These are phyloP conservation scores for Dynastes maya DNA, from an alignment of 2,888 invertebrate species.

Conservation along the genomic window DNA sequence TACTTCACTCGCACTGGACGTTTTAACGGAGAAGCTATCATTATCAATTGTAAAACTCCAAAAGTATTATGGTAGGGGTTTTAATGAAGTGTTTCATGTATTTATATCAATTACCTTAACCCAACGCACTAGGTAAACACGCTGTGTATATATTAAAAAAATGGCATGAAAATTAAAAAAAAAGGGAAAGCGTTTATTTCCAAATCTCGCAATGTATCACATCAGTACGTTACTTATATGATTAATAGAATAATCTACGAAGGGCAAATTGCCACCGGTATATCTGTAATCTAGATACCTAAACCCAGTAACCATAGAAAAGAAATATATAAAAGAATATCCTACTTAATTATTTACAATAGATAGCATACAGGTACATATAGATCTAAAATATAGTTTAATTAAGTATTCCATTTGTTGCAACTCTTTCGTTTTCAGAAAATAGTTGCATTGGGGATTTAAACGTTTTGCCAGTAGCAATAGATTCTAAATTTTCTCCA, in stretches of 20 bases:
- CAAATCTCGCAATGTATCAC: constrained; percentile 31
- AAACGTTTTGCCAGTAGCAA: constrained; percentile 53
- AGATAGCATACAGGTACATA: constrained; percentile 19
- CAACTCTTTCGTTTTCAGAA: constrained; percentile 20
- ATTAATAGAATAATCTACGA: constrained; percentile 8
- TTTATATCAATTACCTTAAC: too few relatives aligned
- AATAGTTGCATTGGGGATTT: constrained; percentile 51
- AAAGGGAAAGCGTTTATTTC: constrained; percentile 27
- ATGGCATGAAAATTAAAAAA: background rate
- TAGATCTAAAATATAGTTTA: constrained; percentile 1
- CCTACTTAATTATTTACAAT: constrained; percentile 10
- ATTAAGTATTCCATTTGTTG: constrained; percentile 35
- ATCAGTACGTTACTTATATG: background rate
- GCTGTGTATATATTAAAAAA: background rate
- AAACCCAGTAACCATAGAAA: constrained; percentile 23
- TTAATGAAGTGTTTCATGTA: too few relatives aligned
- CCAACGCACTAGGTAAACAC: too few relatives aligned
- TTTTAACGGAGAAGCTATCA: too few relatives aligned
- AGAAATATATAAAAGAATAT: constrained; percentile 28
- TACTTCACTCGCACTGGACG: too few relatives aligned
- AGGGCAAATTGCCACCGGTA: too few relatives aligned
- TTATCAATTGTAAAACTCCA: too few relatives aligned
- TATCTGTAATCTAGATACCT: background rate
- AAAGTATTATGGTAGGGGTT: too few relatives aligned
- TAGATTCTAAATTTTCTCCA: constrained; percentile 85